phyloP scores from a whole-genome alignment of 2,113 vertebrate species.

The Plecotus auritus region DNA sequence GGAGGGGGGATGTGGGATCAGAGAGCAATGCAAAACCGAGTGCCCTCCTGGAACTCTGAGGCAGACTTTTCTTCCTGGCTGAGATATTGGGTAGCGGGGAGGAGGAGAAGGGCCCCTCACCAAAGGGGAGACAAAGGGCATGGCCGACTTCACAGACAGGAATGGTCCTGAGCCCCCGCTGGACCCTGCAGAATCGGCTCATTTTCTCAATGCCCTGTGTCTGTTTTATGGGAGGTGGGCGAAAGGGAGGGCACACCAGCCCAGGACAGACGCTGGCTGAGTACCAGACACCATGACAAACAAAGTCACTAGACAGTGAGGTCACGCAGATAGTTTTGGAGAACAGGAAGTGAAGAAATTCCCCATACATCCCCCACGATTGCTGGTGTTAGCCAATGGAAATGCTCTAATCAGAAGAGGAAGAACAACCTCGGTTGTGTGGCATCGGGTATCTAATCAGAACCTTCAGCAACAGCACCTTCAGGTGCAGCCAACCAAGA shows the following conservation, averaged over 20 bases:
- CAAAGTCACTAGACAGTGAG: not conserved
- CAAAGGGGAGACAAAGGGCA: not conserved
- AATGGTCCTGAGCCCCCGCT: not conserved
- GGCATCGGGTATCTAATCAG: not conserved
- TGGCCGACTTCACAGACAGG: not conserved
- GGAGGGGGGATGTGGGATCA: too few relatives aligned
- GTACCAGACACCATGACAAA: not conserved
- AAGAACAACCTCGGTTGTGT: not conserved
- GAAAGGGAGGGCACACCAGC: not conserved
- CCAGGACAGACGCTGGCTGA: not conserved
- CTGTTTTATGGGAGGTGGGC: not conserved
- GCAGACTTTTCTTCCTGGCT: constrained; percentile 20
- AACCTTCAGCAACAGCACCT: not conserved
- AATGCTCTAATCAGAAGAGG: not conserved
- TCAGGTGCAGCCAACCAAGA: not conserved
- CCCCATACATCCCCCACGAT: not conserved
- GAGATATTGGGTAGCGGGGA: not conserved
- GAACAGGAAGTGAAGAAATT: not conserved
- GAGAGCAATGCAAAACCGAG: not conserved
- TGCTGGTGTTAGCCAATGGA: not conserved
- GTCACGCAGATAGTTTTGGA: not conserved
- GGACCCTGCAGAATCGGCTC: not conserved
- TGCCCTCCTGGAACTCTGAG: not conserved
- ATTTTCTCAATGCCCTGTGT: not conserved
- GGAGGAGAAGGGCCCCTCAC: not conserved